phyloP scores from a whole-genome alignment of 2,797 vertebrate genomes.

The Gila robusta region DNA sequence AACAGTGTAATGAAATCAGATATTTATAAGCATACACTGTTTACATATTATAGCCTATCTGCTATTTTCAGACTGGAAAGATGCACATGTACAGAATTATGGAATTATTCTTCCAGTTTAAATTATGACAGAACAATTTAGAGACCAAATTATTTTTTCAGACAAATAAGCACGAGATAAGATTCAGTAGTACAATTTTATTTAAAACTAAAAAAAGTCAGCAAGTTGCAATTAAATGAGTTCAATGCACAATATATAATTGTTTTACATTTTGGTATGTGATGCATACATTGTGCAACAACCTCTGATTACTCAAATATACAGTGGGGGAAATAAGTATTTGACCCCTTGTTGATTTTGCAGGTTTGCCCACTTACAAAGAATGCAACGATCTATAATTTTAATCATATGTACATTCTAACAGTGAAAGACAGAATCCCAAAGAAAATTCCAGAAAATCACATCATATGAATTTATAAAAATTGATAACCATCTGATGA shows the following conservation, averaged over 20 bases:
- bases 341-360: too few species aligned
- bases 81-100: not conserved
- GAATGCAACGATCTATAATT: too few species aligned
- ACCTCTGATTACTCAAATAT: slow-evolving; percentile 85
- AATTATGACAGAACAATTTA: not conserved
- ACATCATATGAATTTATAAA: too few species aligned
- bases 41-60: not conserved
- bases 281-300: slow-evolving; percentile 85
- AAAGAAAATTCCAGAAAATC: too few species aligned
- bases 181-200: slow-evolving; percentile 90
- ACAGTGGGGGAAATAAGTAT: too few species aligned
- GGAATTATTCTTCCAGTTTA: not conserved
- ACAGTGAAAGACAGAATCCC: too few species aligned
- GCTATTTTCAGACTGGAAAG: slow-evolving; percentile 7
- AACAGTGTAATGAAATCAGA: not conserved
- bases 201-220: slow-evolving; percentile 96
- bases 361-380: too few species aligned
- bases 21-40: not conserved
- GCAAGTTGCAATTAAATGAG: slow-evolving; percentile 82
- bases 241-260: slow-evolving; percentile 80
- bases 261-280: slow-evolving; percentile 81
- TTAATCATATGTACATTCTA: too few species aligned
- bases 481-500: too few species aligned
- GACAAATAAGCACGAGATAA: slow-evolving; percentile 41
- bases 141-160: not conserved